Base-by-base conservation (phyloP, 2,888 invertebrate genomes). In the Polymixis flavicincta region DNA sequence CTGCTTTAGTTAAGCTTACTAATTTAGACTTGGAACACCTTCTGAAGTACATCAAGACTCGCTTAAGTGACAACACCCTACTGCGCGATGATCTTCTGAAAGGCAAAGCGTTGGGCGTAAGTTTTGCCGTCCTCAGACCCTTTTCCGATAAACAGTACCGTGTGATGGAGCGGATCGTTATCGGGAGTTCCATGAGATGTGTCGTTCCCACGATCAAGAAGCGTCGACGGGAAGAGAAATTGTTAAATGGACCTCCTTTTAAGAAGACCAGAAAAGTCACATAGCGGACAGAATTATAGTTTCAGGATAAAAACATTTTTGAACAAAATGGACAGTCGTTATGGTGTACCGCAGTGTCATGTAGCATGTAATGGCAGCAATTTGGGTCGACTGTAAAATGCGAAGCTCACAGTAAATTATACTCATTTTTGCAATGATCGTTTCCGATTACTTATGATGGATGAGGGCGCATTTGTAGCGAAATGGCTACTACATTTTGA, bases 401-500 rank as follows among this genome's bases (percentile, higher is more conserved):
- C 90, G 92, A 89, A 91, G 91, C 92, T 91, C 92, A 89, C 90
- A 90, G 92, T 93, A 93, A 95, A 96, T 95, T 94, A 95, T 93
- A 92, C 93, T 93, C 94, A 94, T 95, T 94, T 94, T 91, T 92
- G 93, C 93, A 95, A 93, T 94, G 95, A 95, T 95, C 94, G 93
- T 89, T 95, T 95, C 95, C 95, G 95, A 95, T 95, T 95, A 94
- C 93, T 92, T 90, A 90, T 94, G 94, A 95, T 94, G 92, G 92
- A 95, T 93, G 90, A 88, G 86, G 86, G 84, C 89, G 89, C 91
- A 90, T 92, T 92, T 92, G 90, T 89, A 91, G 90, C 84, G 87
- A 87, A 90, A 90, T 86, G 87, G 88, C 89, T 89, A 89, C 89
- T 89, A 89, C 85, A 88, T 89, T 89, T 87, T 86, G 85, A 89